phyloP scores from a whole-genome alignment of 2,113 vertebrate species.

The Sturnira hondurensis region DNA sequence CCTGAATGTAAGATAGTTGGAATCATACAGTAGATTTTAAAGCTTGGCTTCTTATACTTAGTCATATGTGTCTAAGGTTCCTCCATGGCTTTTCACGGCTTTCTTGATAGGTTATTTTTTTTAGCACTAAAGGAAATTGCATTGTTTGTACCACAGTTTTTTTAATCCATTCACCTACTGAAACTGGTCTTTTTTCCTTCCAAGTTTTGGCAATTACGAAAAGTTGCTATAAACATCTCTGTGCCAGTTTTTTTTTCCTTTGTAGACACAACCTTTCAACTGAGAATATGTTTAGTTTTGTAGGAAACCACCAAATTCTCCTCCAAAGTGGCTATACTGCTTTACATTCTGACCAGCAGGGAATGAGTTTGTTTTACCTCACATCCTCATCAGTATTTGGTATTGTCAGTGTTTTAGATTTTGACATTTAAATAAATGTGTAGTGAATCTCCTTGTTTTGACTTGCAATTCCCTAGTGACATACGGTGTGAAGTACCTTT shows the following conservation, averaged over 20 bases:
- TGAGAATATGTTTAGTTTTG: not conserved
- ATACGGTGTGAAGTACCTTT: not conserved
- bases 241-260: not conserved
- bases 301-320: not conserved
- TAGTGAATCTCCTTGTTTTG: not conserved
- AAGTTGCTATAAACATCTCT: not conserved
- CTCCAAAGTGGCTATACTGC: not conserved
- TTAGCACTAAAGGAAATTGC: not conserved
- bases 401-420: not conserved
- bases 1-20: not conserved
- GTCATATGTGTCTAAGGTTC: not conserved
- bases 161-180: not conserved
- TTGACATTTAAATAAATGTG: not conserved
- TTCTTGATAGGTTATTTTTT: not conserved
- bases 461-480: not conserved
- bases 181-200: not conserved
- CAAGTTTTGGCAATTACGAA: not conserved
- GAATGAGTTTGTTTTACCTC: not conserved
- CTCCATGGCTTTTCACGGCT: not conserved
- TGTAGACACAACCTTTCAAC: not conserved
- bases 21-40: not conserved
- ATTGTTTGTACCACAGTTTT: not conserved
- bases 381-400: not conserved
- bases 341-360: not conserved
- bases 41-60: not conserved